Evolutionary conservation across 2,113 vertebrate species (phyloP).

Genomic region (Cyrtonyx montezumae): DNA sequence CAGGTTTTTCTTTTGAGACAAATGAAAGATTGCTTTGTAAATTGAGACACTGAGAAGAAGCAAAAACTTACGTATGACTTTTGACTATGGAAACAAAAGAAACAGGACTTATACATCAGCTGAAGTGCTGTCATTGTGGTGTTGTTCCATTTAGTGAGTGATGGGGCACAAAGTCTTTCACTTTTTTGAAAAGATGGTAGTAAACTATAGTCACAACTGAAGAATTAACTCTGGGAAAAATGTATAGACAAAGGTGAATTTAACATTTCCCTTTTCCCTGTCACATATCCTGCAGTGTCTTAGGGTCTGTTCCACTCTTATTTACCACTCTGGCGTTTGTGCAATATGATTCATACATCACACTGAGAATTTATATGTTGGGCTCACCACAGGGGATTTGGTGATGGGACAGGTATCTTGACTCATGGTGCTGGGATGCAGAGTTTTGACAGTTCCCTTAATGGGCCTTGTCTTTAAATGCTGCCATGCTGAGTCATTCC

Average conservation of each 20-base stretch:
- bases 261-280: not conserved
- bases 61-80: not conserved
- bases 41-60: not conserved
- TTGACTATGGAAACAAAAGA: not conserved
- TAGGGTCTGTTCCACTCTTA: not conserved
- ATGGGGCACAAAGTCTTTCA: not conserved
- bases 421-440: not conserved
- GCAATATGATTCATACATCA: not conserved
- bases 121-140: not conserved
- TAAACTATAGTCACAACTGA: not conserved
- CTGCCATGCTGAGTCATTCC: not conserved
- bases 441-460: rapidly evolving
- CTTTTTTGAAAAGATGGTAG: not conserved
- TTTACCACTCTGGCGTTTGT: not conserved
- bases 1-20: not conserved
- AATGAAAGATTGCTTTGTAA: not conserved
- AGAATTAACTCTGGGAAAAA: not conserved
- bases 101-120: not conserved
- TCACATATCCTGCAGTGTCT: not conserved
- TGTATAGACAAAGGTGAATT: not conserved
- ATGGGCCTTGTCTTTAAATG: not conserved
- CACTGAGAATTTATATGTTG: not conserved
- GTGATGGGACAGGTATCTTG: not conserved
- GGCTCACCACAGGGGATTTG: not conserved
- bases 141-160: not conserved